These are phyloP conservation scores for Pangasianodon hypophthalmus DNA, from an alignment of 2,113 vertebrate genomes.

Conservation along the genomic window DNA sequence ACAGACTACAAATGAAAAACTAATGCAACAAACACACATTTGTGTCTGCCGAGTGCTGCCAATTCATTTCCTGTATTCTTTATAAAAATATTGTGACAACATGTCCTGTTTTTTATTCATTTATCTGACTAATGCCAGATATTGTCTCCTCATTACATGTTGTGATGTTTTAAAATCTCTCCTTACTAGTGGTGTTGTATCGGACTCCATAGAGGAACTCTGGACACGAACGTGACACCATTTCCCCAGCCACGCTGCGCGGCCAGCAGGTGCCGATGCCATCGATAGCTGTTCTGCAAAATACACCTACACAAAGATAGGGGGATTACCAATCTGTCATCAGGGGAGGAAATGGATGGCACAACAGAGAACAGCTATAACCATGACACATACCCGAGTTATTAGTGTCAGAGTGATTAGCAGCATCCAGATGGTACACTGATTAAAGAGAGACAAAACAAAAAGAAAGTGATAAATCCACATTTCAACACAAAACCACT, in stretches of 20 bases:
- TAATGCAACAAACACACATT: too few relatives aligned
- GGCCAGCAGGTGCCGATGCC: conserved; percentile 96
- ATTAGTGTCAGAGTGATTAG: conserved; percentile 41
- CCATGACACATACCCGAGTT: conserved; percentile 34
- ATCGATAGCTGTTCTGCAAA: conserved; percentile 86
- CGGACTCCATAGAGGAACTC: conserved; percentile 88
- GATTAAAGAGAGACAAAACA: background rate
- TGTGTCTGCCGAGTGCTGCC: too few relatives aligned
- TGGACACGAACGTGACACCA: conserved; percentile 88
- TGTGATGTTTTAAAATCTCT: background rate
- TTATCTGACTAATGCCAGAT: too few relatives aligned
- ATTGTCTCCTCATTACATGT: background rate
- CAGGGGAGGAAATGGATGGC: conserved; percentile 20
- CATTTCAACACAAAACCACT: background rate
- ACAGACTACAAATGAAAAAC: too few relatives aligned
- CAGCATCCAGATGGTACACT: conserved; percentile 25
- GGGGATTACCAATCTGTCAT: conserved; percentile 3
- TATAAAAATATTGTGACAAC: too few relatives aligned
- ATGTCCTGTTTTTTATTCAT: too few relatives aligned
- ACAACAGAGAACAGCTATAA: background rate
- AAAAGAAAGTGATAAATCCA: background rate
- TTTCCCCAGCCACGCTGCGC: conserved; percentile 79
- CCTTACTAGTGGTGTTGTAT: conserved; percentile 96
- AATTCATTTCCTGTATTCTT: too few relatives aligned
- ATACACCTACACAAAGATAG: conserved; percentile 52